Base-by-base conservation (phyloP, 1,140 invertebrate genomes). In the Anastatus disparis region DNA sequence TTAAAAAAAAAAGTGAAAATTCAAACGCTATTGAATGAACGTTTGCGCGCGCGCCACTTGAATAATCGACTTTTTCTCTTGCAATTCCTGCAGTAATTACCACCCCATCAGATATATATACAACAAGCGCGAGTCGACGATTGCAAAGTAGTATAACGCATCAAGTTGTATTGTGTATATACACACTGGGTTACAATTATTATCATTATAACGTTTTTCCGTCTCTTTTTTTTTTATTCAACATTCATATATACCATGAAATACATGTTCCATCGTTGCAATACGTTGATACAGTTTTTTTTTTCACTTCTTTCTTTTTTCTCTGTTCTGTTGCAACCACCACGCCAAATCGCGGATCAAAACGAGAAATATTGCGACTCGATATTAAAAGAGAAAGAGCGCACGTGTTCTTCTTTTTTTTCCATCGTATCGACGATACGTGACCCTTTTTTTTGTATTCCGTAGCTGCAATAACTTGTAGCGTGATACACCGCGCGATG, bases 331-430 rank as follows among this genome's bases (percentile, higher is more conserved):
- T n/a, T n/a, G n/a, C n/a, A n/a, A n/a, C n/a, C n/a, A n/a, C n/a
- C 20, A 13, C 35, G 35, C 22, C 38, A 31, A 44, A 56, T 58
- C 53, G 64, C 24, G 15, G 52, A 56, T 58, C 38, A 35, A 67
- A 38, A 38, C 40, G 42, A 50, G 31, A 7, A 65, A 65, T 65
- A 65, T 65, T 58, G 40, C 52, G 53, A 56, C 9, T 40, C 42
- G 55, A 59, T 59, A 59, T 59, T 68, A 48, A 50, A 59, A 58
- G 29, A n/a, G 29, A 68, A 44, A n/a, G 38, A 53, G 10, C 22
- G 12, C 15, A 20, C 3, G 15, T 10, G 24, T 12, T 26, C 53
- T 35, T 35, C n/a, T 17, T 40, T 26, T 38, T 26, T 13, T 42
- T 66, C 17, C 10, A 35, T 35, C 10, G 12, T 22, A 24, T 9